phyloP scores from a whole-genome alignment of 2,888 invertebrate genomes.

The Fissipunctia ypsillon region DNA sequence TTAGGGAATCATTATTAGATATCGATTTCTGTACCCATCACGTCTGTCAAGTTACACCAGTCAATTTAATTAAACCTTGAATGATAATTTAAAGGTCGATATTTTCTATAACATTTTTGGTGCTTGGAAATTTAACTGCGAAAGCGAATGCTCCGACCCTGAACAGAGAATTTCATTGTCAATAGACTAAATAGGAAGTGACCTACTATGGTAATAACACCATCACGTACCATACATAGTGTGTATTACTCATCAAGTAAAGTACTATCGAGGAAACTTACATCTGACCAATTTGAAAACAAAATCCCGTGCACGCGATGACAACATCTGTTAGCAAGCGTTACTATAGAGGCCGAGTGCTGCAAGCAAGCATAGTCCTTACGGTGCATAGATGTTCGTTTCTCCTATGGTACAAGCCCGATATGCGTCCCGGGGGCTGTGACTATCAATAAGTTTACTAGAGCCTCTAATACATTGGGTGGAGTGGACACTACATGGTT shows the following conservation, averaged over 20 bases:
- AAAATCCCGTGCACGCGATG: too few species aligned
- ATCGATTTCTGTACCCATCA: too few species aligned
- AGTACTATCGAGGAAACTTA: too few species aligned
- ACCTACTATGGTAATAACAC: conserved; percentile 31
- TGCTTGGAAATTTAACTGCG: not conserved
- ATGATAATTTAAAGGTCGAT: not conserved
- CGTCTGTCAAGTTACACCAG: not conserved
- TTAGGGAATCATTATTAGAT: too few species aligned
- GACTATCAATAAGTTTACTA: conserved; percentile 49
- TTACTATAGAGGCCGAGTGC: too few species aligned
- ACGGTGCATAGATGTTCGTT: too few species aligned
- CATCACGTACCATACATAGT: not conserved
- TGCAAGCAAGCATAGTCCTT: too few species aligned
- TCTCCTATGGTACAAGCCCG: conserved; percentile 54
- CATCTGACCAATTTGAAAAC: too few species aligned
- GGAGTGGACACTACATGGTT: too few species aligned
- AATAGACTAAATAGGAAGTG: conserved; percentile 8
- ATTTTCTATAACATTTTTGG: not conserved
- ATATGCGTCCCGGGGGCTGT: conserved; percentile 40
- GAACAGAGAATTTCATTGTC: not conserved
- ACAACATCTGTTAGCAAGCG: too few species aligned
- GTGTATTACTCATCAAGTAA: conserved; percentile 30
- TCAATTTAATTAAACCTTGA: not conserved
- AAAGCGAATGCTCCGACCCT: not conserved
- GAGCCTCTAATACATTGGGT: conserved; percentile 21